Evolutionary conservation across 1,140 invertebrate species (phyloP).

Genomic region (Adoxophyes honmai): DNA sequence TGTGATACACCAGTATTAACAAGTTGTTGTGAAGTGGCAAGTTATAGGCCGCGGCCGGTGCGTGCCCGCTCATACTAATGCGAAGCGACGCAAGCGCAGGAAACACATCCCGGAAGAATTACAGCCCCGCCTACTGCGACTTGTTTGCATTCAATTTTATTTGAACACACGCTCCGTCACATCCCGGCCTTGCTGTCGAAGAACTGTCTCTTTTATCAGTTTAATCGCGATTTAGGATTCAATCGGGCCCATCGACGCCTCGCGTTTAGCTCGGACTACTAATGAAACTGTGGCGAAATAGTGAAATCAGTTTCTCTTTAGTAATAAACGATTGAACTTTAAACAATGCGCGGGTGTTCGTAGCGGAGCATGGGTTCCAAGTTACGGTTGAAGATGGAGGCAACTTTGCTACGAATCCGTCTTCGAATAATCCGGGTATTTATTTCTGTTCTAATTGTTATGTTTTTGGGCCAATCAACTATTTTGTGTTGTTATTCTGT

Average conservation of each 20-base stretch:
- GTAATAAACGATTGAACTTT: slow-evolving; percentile 29
- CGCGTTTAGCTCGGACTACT: slow-evolving; percentile 16
- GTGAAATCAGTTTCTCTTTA: slow-evolving; percentile 42
- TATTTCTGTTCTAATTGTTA: background rate
- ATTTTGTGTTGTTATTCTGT: too few relatives aligned
- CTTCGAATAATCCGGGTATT: slow-evolving; percentile 43
- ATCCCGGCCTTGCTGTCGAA: slow-evolving; percentile 5
- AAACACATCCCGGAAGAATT: slow-evolving; percentile 70
- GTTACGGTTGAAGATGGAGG: slow-evolving; percentile 32
- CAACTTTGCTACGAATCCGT: slow-evolving; percentile 27
- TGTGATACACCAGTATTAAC: background rate
- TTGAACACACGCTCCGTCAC: slow-evolving; percentile 27
- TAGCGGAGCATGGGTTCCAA: slow-evolving; percentile 10
- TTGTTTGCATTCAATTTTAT: slow-evolving; percentile 42
- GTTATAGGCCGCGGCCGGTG: slow-evolving; percentile 12
- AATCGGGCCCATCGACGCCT: slow-evolving; percentile 11
- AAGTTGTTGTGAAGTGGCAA: too few relatives aligned
- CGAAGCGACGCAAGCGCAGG: slow-evolving; percentile 31
- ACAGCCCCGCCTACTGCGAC: slow-evolving; percentile 34
- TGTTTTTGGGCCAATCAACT: slow-evolving; percentile 5
- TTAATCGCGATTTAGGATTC: slow-evolving; percentile 24
- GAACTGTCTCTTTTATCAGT: slow-evolving; percentile 3
- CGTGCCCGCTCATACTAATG: slow-evolving; percentile 49
- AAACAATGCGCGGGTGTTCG: slow-evolving; percentile 25
- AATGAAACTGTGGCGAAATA: slow-evolving; percentile 55